Percentiles rank a stretch among this genome's conserved stretches.
phyloP scores from a whole-genome alignment of 2,113 vertebrate genomes.

The Chauna torquata region DNA sequence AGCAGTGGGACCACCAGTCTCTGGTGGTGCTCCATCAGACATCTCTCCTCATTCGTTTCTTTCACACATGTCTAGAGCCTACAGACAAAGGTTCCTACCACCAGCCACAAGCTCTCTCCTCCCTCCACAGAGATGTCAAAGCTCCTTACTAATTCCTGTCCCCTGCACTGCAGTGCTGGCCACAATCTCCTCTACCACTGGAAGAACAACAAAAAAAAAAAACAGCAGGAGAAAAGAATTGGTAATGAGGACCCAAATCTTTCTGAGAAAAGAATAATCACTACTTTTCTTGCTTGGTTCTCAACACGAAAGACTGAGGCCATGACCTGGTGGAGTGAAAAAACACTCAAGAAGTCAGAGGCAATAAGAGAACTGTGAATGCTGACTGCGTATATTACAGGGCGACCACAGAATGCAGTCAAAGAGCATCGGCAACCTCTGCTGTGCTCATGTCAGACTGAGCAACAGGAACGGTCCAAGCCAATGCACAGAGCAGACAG shows the following conservation, averaged over 20 bases:
- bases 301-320: background rate
- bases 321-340: background rate
- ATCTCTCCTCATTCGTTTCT: background rate
- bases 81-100: background rate
- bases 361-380: background rate
- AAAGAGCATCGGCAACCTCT: background rate
- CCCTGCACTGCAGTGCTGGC: background rate
- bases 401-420: background rate
- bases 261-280: background rate
- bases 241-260: rapidly evolving
- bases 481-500: background rate
- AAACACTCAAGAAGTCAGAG: background rate
- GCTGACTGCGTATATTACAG: background rate
- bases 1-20: background rate
- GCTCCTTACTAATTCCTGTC: background rate
- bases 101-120: background rate
- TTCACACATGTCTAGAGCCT: background rate
- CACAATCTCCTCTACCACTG: background rate
- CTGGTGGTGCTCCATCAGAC: background rate
- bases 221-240: background rate
- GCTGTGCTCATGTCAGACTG: background rate
- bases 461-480: background rate
- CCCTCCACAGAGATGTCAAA: background rate
- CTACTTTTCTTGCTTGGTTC: background rate
- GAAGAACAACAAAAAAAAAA: background rate